Base-by-base conservation (phyloP, 2,888 invertebrate genomes). In the Ectemnius cavifrons region DNA sequence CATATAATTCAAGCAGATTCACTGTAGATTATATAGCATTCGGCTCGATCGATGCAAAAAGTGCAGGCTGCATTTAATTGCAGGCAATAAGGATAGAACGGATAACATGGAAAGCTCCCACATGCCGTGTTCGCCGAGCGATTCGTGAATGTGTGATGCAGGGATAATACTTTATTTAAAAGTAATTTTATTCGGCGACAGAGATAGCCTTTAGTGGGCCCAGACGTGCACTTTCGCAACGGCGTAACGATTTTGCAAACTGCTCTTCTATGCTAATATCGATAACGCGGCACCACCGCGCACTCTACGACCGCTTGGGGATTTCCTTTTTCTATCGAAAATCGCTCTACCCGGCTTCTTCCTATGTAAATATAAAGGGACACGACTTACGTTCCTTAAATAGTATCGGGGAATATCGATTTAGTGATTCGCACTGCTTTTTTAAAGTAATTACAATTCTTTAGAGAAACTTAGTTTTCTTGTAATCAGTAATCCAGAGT, bases 251-350 rank as follows among this genome's bases (percentile, higher is more conserved):
- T 89, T 89, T 89, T 87, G 89, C 87, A 88, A 89, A 89, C 86
- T 88, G 89, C 86, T 86, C 84, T 89, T 88, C 87, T 88, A 89
- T 89, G 89, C 89, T 88, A 89, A 89, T 89, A 89, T 88, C 88
- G 88, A 89, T 89, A 88, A 88, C 86, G 86, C 85, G 76, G 82
- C 82, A 82, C 83, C 83, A 79, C 75, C 80, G 75, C 77, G 77
- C 37, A 75, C 75, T 73, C 72, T 78, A 86, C 76, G 70, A 82
- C 69, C 79, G 78, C 82, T 77, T 67, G 69, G 87, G 87, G 87
- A 87, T 81, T 87, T 86, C 67, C 65, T 79, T 77, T 63, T 60
- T 81, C 78, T 78, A 79, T 82, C 79, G 83, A 83, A 84, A 87
- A 86, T 82, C 81, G 81, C 77, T 83, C 68, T 75, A 72, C 8